phyloP scores from a whole-genome alignment of 2,113 vertebrate genomes.

The Leptobrachium ailaonicum region DNA sequence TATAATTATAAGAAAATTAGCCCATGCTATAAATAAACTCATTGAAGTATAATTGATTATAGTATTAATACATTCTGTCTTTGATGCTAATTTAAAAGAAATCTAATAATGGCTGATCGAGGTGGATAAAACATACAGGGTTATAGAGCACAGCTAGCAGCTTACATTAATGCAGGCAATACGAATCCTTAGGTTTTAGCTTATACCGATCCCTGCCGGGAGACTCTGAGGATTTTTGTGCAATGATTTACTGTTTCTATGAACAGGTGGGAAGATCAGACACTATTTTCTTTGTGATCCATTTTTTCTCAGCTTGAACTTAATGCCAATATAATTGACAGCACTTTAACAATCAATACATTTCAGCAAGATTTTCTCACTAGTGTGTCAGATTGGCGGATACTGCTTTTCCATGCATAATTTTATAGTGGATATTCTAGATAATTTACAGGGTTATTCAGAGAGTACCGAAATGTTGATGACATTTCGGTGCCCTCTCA shows the following conservation, averaged over 20 bases:
- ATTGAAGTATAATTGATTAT: no score
- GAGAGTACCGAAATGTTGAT: no score
- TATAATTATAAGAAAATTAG: no score
- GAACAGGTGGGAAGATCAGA: conserved; percentile 29
- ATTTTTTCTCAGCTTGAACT: conserved; percentile 37
- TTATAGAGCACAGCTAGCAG: background rate
- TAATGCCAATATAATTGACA: background rate
- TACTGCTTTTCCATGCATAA: background rate
- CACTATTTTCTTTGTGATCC: conserved; percentile 34
- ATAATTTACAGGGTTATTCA: no score
- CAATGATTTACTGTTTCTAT: conserved; percentile 36
- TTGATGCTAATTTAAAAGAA: background rate
- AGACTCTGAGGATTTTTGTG: background rate
- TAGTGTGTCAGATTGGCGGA: no score
- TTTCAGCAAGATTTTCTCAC: background rate
- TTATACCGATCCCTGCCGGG: conserved; percentile 4
- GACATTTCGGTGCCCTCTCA: no score
- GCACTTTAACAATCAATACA: conserved; percentile 34
- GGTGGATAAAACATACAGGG: background rate
- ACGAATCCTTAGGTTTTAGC: background rate
- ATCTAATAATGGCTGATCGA: background rate
- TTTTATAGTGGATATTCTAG: background rate
- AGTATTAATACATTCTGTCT: no score
- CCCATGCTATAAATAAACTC: no score
- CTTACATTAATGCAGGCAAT: background rate